Conservation (phyloP, 53 echinoderm and acorn worm genomes). For the Patiria pectinifera region DNA sequence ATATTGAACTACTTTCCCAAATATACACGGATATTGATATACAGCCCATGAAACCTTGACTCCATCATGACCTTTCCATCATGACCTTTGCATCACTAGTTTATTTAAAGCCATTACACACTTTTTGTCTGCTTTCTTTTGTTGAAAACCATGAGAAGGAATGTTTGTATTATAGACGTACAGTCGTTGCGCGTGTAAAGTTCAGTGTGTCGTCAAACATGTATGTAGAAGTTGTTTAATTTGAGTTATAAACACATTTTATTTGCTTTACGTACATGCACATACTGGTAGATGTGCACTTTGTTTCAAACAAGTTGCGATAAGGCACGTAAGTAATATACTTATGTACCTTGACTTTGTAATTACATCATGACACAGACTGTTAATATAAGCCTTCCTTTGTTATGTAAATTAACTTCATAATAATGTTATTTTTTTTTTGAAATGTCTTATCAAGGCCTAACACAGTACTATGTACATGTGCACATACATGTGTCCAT, state of each 20-base stretch:
- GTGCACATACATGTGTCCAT: too few relatives aligned
- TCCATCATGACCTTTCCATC: background rate
- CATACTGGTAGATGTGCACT: background rate
- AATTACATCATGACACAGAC: background rate
- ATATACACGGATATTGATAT: background rate
- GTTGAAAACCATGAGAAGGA: background rate
- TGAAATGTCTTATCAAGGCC: too few relatives aligned
- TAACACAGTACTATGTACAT: background rate
- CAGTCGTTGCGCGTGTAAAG: too few relatives aligned
- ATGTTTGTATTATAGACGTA: too few relatives aligned
- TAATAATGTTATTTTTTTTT: too few relatives aligned
- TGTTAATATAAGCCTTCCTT: background rate
- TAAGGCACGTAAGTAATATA: background rate
- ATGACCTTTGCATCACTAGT: background rate
- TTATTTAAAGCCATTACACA: background rate
- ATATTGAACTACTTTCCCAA: background rate
- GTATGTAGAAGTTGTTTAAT: background rate
- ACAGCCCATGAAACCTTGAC: background rate
- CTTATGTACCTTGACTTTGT: background rate
- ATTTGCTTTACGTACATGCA: background rate
- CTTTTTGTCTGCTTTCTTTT: background rate
- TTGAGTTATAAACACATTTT: background rate
- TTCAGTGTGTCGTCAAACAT: background rate
- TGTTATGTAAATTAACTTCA: background rate
- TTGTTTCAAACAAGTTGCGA: background rate